phyloP scores from a whole-genome alignment of 2,113 vertebrate genomes.

The Bujurquina vittata region DNA sequence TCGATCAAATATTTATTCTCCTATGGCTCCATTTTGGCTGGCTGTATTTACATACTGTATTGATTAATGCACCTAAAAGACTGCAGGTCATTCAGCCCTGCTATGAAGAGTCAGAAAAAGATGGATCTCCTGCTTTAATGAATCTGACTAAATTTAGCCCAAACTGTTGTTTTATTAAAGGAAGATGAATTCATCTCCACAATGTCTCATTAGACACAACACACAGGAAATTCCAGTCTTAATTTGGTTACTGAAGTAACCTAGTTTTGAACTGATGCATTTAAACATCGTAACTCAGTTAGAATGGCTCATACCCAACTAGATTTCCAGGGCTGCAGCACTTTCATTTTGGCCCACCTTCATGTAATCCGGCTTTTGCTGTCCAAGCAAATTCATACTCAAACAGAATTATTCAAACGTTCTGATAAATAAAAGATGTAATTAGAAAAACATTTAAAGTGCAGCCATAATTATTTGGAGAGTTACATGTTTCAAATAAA shows the following conservation, averaged over 20 bases:
- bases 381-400: not conserved
- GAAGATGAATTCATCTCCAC: not conserved
- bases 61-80: not conserved
- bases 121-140: not conserved
- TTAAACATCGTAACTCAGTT: conserved; percentile 13
- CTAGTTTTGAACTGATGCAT: conserved; percentile 3
- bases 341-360: not conserved
- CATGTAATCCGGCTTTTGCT: not conserved
- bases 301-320: not conserved
- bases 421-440: not conserved
- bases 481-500: not conserved
- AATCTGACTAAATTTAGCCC: conserved; percentile 4
- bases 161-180: conserved; percentile 37
- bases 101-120: not conserved
- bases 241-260: conserved; percentile 29
- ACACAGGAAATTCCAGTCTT: conserved; percentile 30
- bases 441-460: not conserved
- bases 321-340: not conserved
- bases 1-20: not conserved
- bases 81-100: not conserved
- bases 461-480: not conserved
- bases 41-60: not conserved
- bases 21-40: not conserved
- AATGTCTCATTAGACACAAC: not conserved
- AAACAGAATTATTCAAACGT: conserved; percentile 2